phyloP scores from a whole-genome alignment of 2,888 invertebrate species.

The Drosophila crucigera region DNA sequence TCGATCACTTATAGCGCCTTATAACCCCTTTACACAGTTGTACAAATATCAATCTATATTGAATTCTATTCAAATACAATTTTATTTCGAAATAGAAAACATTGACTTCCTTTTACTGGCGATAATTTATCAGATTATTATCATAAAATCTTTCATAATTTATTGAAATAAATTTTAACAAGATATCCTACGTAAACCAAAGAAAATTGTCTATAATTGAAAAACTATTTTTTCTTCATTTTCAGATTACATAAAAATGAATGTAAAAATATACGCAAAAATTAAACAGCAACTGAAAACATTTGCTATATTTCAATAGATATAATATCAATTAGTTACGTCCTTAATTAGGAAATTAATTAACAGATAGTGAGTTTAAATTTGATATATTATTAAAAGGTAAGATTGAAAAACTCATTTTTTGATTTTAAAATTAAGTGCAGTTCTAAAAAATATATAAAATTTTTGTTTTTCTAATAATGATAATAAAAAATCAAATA shows the following conservation, averaged over 20 bases:
- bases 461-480: not conserved
- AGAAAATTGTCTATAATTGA: not conserved
- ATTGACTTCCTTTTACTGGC: not conserved
- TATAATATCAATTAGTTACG: not conserved
- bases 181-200: no score
- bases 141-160: not conserved
- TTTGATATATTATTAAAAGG: not conserved
- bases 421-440: not conserved
- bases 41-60: not conserved
- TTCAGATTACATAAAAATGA: not conserved
- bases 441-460: not conserved
- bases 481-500: not conserved
- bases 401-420: not conserved
- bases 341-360: not conserved
- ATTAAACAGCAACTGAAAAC: not conserved
- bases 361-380: not conserved
- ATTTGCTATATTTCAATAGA: not conserved
- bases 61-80: not conserved
- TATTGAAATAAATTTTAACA: not conserved
- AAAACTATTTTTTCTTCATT: not conserved
- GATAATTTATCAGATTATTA: not conserved
- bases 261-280: not conserved
- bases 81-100: not conserved
- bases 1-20: not conserved
- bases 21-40: not conserved